Evolutionary conservation across 2,888 invertebrate genomes (phyloP), one percentile per base, ranked within the genome.

Genomic region (Meloe dianella): DNA sequence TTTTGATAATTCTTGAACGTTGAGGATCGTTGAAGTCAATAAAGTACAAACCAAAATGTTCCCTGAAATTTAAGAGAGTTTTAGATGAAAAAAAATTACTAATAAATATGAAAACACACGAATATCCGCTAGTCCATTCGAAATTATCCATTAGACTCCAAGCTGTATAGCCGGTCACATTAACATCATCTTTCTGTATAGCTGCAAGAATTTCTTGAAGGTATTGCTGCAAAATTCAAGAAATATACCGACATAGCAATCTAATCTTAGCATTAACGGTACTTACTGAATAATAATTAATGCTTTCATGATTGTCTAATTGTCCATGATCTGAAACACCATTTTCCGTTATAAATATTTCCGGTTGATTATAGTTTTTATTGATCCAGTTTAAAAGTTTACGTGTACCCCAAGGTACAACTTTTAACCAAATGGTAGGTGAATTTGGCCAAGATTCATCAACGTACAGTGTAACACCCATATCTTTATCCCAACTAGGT

Each of bases 311-410:
- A 76, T 89, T 89, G 0, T 85, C 71, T 0, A 86, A 74, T 2
- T 84, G 84, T 2, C 85, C 86, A 0, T 73, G 56, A 22, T 86
- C 86, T 4, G 87, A 84, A 80, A 85, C 85, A 0, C 89, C 89
- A 66, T 88, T 89, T 75, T 88, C 89, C 0, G 87, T 86, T 2
- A 89, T 77, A 59, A 85, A 84, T 8, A 90, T 83, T 38, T 85
- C 82, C 0, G 87, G 86, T 75, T 88, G 85, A 56, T 84, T 81
- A 57, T 77, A 77, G 22, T 66, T 72, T 72, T 78, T 64, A 69
- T 71, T 67, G 7, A 79, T 69, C 77, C 86, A 86, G 5, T 83
- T 78, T 0, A 90, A 77, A 0, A 88, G 68, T 67, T 87, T 86
- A 68, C 82, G 80, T 66, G 90, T 85, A 1, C 88, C 89, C 85